These are phyloP conservation scores for Equus przewalskii DNA, from an alignment of 2,113 vertebrate genomes.

Conservation along the genomic window DNA sequence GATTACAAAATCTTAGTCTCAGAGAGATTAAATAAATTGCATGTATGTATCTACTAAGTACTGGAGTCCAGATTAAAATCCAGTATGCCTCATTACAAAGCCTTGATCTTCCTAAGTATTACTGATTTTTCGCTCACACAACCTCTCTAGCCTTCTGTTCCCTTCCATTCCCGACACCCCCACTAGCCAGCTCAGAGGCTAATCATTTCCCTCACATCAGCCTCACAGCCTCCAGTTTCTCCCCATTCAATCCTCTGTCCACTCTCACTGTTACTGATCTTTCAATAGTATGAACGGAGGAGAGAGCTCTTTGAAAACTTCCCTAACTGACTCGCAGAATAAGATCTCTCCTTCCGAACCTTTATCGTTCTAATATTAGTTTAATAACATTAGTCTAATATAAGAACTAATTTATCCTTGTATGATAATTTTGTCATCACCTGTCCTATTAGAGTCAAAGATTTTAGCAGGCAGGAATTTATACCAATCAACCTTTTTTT, in stretches of 20 bases:
- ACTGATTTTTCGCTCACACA: not conserved
- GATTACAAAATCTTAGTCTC: not conserved
- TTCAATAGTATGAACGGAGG: not conserved
- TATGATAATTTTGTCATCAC: constrained; percentile 17
- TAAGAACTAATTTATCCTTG: not conserved
- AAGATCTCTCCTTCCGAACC: not conserved
- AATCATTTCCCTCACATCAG: not conserved
- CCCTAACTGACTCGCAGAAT: not conserved
- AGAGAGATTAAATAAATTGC: not conserved
- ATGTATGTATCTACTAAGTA: not conserved
- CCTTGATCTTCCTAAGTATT: not conserved
- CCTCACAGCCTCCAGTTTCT: not conserved
- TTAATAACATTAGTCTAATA: not conserved
- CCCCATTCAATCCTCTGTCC: not conserved
- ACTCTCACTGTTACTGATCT: not conserved
- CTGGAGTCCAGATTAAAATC: not conserved
- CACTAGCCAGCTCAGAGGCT: not conserved
- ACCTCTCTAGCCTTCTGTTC: not conserved
- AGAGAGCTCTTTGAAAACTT: not conserved
- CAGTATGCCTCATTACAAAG: not conserved
- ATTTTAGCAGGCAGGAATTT: constrained; percentile 20
- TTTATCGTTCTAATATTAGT: not conserved
- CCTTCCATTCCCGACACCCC: not conserved
- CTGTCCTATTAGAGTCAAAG: constrained; percentile 46
- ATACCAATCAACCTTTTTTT: constrained; percentile 46